A percentile compares a stretch with the other conserved stretches of the same genome.
phyloP scores from a whole-genome alignment of 2,797 vertebrate genomes.

The Scolopax bukidnonensis region DNA sequence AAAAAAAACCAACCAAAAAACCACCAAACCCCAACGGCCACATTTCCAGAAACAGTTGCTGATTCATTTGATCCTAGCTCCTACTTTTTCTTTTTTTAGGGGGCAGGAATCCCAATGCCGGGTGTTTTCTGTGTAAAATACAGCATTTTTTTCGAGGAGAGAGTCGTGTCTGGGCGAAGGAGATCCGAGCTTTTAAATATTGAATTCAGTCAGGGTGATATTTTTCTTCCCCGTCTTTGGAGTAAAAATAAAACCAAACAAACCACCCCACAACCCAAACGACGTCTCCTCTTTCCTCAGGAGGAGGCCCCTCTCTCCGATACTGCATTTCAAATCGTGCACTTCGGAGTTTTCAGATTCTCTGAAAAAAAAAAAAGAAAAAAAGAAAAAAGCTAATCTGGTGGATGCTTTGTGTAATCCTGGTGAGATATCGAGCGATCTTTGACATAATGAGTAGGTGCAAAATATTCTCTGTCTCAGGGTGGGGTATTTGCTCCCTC shows the following conservation, averaged over 20 bases:
- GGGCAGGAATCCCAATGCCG: not conserved
- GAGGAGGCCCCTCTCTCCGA: not conserved
- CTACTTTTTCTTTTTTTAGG: not conserved
- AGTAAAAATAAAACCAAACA: not conserved
- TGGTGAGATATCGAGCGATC: not conserved
- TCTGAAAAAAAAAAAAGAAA: not conserved
- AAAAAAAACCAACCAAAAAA: too few species aligned
- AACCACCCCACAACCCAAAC: not conserved
- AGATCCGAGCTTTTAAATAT: not conserved
- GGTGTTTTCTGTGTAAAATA: not conserved
- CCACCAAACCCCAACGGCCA: not conserved
- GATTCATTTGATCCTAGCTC: conserved; percentile 30
- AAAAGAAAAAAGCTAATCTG: not conserved
- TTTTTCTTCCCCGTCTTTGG: not conserved
- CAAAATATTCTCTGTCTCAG: conserved; percentile 10
- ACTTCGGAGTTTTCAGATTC: not conserved
- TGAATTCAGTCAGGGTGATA: not conserved
- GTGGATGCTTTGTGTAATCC: not conserved
- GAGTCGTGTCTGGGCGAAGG: not conserved
- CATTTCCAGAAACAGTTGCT: not conserved
- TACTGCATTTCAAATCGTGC: not conserved
- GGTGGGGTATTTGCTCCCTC: conserved; percentile 37
- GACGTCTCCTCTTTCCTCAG: not conserved
- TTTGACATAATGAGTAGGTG: conserved; percentile 14
- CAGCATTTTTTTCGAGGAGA: not conserved